Percentiles rank a stretch among this genome's conserved stretches.
Evolutionary conservation across 2,888 invertebrate genomes (phyloP).

Genomic region (Smittia sp.): DNA sequence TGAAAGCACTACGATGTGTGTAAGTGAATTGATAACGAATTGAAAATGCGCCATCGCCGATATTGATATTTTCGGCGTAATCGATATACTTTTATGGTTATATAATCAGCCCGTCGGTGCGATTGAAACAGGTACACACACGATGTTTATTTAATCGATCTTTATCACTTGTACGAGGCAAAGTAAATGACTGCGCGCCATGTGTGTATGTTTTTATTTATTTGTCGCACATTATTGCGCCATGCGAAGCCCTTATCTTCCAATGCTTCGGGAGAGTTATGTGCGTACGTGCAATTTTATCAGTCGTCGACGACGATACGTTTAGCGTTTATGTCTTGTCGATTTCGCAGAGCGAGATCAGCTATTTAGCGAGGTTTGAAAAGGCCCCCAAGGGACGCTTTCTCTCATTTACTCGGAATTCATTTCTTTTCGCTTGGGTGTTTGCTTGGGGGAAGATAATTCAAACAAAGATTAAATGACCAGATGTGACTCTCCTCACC

Average conservation of each 20-base stretch:
- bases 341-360: not conserved
- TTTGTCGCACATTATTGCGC: conserved; percentile 21
- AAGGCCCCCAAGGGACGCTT: not conserved
- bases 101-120: not conserved
- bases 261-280: not conserved
- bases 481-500: conserved; percentile 28
- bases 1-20: too few species aligned
- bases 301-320: not conserved
- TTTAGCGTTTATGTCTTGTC: not conserved
- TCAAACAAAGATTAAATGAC: conserved; percentile 25
- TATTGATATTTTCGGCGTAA: too few species aligned
- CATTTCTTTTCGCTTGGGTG: not conserved
- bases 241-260: not conserved
- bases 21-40: too few species aligned
- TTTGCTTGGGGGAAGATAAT: not conserved
- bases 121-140: not conserved
- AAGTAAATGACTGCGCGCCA: not conserved
- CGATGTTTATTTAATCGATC: not conserved
- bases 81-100: not conserved
- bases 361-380: not conserved
- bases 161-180: not conserved
- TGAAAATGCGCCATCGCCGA: too few species aligned
- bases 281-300: conserved; percentile 4
- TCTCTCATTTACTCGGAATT: too few species aligned
- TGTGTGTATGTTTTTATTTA: not conserved